Conservation (phyloP, 2,888 invertebrate species). For the Arenicola marina region DNA sequence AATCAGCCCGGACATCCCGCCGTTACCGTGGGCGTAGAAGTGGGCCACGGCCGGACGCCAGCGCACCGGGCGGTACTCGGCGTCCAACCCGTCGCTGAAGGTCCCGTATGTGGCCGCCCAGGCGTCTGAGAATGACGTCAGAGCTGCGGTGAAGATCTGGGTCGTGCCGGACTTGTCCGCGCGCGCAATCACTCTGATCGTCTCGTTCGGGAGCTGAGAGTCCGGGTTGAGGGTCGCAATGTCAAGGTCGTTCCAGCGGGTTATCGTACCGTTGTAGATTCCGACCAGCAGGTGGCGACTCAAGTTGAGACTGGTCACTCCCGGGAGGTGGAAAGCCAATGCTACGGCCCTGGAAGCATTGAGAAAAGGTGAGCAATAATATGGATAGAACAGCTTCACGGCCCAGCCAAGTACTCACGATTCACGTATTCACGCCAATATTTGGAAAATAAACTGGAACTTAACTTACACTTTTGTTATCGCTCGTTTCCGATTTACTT, state of each 20-base stretch:
- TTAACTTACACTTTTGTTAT: too few relatives aligned
- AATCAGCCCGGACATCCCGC: slow-evolving; percentile 24
- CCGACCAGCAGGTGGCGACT: slow-evolving; percentile 42
- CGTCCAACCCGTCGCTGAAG: slow-evolving; percentile 37
- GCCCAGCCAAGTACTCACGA: too few relatives aligned
- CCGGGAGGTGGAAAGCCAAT: slow-evolving; percentile 44
- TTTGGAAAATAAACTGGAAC: too few relatives aligned
- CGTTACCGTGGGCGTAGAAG: slow-evolving; percentile 17
- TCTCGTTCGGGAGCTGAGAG: slow-evolving; percentile 33
- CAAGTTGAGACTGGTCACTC: slow-evolving; percentile 36
- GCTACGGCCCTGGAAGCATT: slow-evolving; percentile 52
- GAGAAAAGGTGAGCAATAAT: too few relatives aligned
- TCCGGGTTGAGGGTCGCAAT: slow-evolving; percentile 38
- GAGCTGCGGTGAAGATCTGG: slow-evolving; percentile 44
- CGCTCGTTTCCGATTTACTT: too few relatives aligned
- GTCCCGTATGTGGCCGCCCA: slow-evolving; percentile 42
- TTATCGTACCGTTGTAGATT: slow-evolving; percentile 50
- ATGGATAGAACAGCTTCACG: too few relatives aligned
- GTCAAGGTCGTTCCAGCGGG: slow-evolving; percentile 42
- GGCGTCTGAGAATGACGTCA: slow-evolving; percentile 38
- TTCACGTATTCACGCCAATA: too few relatives aligned
- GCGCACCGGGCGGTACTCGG: slow-evolving; percentile 8
- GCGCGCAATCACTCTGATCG: slow-evolving; percentile 44
- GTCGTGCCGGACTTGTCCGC: slow-evolving; percentile 55
- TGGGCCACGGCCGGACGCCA: slow-evolving; percentile 17